Evolutionary conservation across 2,888 invertebrate species (phyloP).

Genomic region (Phlogophora meticulosa): DNA sequence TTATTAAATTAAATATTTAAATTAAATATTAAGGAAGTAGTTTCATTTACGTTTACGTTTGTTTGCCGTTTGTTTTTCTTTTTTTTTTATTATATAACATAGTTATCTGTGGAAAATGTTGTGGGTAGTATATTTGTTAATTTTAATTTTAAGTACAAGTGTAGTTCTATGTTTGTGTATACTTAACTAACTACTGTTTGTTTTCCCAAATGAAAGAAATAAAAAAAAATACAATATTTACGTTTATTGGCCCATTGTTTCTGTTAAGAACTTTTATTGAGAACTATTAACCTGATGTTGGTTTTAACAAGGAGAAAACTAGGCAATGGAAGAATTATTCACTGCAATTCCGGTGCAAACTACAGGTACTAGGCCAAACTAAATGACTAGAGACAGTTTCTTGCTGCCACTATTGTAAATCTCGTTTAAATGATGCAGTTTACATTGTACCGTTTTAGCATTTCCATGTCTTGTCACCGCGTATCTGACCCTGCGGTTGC

Average conservation of each 20-base stretch:
- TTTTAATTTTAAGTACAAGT: no score
- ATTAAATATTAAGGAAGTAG: background rate
- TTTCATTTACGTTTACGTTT: no score
- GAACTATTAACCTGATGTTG: background rate
- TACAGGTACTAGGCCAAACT: background rate
- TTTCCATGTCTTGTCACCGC: background rate
- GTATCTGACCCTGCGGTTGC: no score
- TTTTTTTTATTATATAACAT: no score
- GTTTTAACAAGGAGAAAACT: conserved; percentile 35
- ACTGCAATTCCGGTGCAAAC: conserved; percentile 13
- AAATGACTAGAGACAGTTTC: conserved; percentile 24
- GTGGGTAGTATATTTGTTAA: no score
- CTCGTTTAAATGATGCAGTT: conserved; percentile 16
- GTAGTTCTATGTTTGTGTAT: no score
- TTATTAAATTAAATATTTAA: no score
- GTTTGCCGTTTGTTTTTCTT: no score
- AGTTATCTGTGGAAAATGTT: no score
- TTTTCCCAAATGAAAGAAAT: no score
- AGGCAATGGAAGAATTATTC: conserved; percentile 34
- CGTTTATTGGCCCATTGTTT: background rate
- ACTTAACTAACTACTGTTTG: no score
- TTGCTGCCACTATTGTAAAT: conserved; percentile 5
- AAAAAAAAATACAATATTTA: background rate
- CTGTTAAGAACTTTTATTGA: background rate
- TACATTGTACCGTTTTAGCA: conserved; percentile 16